Evolutionary conservation across 2,888 invertebrate species (phyloP), one percentile per base, ranked within the genome.

Genomic region (Synanthedon formicaeformis): DNA sequence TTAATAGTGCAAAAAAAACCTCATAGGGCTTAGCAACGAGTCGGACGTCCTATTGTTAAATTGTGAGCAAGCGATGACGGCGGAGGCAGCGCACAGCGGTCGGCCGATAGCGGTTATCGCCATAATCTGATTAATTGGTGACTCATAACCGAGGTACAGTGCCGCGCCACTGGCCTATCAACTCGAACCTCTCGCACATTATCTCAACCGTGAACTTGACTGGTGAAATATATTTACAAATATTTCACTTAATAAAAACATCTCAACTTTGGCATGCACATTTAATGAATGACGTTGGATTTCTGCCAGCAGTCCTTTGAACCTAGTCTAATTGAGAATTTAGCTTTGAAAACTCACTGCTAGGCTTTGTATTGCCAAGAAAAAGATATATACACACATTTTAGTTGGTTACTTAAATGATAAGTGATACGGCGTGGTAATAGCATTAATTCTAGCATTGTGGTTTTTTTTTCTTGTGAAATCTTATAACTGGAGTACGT

Each of bases 41-140:
- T 34, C 10, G 34, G 34, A 34, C 34, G 34, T 6, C 2, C 34
- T 34, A 10, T 34, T 34, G 34, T 34, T 34, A 34, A 23, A 34
- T 34, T 34, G 10, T 34, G 34, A 34, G 34, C 10, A 54, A 57
- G 48, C 63, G 57, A 62, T 60, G 59, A 66, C 53, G 23, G 40
- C 10, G 63, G 57, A 60, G 60, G 59, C 65, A 62, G 60, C 64
- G 52, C 57, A 59, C 59, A 56, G 57, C 45, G 13, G 13, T 45
- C 45, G 45, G 6, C 58, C 68, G 77, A 76, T 80, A 81, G 66
- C 64, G 55, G 67, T 69, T 79, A 81, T 81, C 80, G 69, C 58
- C 54, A 60, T 78, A 78, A 82, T 84, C 79, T 70, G 75, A 79
- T 81, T 82, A 81, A 79, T 81, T 77, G 73, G 69, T 75, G 76